Conservation (phyloP, 2,797 vertebrate genomes). For the Microctenopoma steveboyesi region DNA sequence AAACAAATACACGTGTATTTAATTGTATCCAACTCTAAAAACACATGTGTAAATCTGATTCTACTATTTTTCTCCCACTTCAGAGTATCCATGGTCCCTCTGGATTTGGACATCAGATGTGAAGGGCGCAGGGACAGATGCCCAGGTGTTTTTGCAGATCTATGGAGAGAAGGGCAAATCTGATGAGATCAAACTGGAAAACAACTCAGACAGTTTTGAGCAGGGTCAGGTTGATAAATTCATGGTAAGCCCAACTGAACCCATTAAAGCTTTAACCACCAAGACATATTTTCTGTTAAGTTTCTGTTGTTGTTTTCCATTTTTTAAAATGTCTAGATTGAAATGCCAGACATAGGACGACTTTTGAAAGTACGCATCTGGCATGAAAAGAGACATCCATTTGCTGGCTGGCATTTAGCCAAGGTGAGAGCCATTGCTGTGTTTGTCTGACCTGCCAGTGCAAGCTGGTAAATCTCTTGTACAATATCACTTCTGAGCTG, state of each 20-base stretch:
- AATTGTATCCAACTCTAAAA: neutral
- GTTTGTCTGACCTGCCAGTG: conserved; percentile 33
- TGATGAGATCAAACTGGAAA: conserved; percentile 93
- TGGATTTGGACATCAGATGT: conserved; percentile 97
- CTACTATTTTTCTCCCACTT: conserved; percentile 1
- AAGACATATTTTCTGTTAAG: neutral
- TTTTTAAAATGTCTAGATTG: conserved; percentile 81
- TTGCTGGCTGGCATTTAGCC: conserved; percentile 95
- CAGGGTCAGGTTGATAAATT: conserved; percentile 92
- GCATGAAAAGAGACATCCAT: conserved; percentile 93
- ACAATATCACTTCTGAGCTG: too few relatives aligned
- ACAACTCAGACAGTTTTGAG: conserved; percentile 96
- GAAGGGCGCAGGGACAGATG: conserved; percentile 95
- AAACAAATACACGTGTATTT: neutral
- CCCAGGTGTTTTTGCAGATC: conserved; percentile 94
- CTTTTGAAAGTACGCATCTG: conserved; percentile 92
- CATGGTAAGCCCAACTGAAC: conserved; percentile 80
- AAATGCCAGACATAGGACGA: conserved; percentile 92
- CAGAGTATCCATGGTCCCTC: conserved; percentile 94
- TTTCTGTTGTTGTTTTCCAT: neutral
- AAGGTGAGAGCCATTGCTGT: conserved; percentile 83
- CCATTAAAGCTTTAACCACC: neutral
- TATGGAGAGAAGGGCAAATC: conserved; percentile 94
- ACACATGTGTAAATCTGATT: too few relatives aligned
- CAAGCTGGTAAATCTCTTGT: conserved; percentile 16